A percentile compares a stretch with the other conserved stretches of the same genome.
These are phyloP conservation scores for Atta colombica DNA, from an alignment of 1,140 invertebrate genomes.

Conservation along the genomic window DNA sequence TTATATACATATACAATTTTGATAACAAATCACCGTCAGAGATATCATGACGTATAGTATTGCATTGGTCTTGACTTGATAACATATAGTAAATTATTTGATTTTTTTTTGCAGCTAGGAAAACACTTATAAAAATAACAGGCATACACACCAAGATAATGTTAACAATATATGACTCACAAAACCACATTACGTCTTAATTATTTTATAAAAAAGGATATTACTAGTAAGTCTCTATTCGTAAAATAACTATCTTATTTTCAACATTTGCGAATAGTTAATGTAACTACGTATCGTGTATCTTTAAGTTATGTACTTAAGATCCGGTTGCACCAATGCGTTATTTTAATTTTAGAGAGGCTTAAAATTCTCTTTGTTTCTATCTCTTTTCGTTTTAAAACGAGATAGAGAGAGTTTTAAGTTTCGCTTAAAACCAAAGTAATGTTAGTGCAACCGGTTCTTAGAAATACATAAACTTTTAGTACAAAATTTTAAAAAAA, in stretches of 20 bases:
- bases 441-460: no score
- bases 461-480: constrained; percentile 23
- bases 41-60: constrained; percentile 13
- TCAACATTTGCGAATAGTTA: constrained; percentile 58
- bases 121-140: constrained; percentile 66
- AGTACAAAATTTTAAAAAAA: constrained; percentile 44
- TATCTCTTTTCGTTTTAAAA: no score
- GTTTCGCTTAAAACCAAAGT: no score
- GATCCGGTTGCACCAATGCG: no score
- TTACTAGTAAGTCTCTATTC: constrained; percentile 28
- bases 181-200: constrained; percentile 37
- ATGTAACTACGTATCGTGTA: constrained; percentile 49
- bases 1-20: constrained; percentile 3
- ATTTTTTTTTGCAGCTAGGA: constrained; percentile 43
- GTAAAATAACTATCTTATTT: constrained; percentile 43
- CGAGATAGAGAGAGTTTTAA: no score
- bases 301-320: constrained; percentile 12
- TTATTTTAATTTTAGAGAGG: no score
- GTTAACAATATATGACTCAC: constrained; percentile 64
- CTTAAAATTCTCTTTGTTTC: no score
- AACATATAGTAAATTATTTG: constrained; percentile 36
- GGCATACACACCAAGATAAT: constrained; percentile 61
- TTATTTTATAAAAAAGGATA: constrained; percentile 38
- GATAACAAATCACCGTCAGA: constrained; percentile 49
- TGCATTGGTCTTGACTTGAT: constrained; percentile 17